Conservation (phyloP, 2,113 vertebrate genomes). For the Etheostoma cragini region DNA sequence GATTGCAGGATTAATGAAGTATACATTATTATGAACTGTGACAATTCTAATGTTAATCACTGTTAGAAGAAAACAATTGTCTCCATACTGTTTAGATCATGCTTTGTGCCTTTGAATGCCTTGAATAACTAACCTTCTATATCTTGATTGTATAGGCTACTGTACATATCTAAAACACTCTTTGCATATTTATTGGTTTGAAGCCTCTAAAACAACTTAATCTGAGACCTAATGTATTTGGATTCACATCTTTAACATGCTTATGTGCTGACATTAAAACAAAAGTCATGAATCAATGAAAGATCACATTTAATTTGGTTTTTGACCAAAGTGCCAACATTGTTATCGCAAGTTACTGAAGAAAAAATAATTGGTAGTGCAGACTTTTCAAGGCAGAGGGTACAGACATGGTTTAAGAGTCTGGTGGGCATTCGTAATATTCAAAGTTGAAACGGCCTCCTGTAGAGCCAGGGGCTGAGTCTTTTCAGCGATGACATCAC, state of each 20-base stretch:
- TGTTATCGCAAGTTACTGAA: conserved; percentile 44
- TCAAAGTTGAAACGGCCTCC: conserved; percentile 67
- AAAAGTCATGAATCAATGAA: conserved; percentile 62
- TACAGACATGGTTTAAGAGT: conserved; percentile 48
- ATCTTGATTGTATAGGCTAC: background rate
- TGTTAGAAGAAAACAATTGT: background rate
- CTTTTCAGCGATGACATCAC: conserved; percentile 71
- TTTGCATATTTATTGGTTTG: background rate
- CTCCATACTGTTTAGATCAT: background rate
- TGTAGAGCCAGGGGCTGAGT: conserved; percentile 64
- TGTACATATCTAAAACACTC: background rate
- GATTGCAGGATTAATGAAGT: no score
- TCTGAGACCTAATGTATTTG: conserved; percentile 1
- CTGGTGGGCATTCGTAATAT: conserved; percentile 69
- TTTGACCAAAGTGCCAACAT: conserved; percentile 59
- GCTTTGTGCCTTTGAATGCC: conserved; percentile 7
- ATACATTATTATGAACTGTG: no score
- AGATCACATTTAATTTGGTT: conserved; percentile 60
- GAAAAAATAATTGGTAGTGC: conserved; percentile 44
- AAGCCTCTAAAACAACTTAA: conserved; percentile 27
- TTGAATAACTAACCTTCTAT: conserved; percentile 24
- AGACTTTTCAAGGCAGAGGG: conserved; percentile 40
- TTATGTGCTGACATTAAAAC: conserved; percentile 8
- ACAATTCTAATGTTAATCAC: background rate
- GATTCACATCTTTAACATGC: conserved; percentile 21